A percentile compares a stretch with the other conserved stretches of the same genome.
Evolutionary conservation across 2,888 invertebrate species (phyloP).

Genomic region (Trichogramma dendrolimi): DNA sequence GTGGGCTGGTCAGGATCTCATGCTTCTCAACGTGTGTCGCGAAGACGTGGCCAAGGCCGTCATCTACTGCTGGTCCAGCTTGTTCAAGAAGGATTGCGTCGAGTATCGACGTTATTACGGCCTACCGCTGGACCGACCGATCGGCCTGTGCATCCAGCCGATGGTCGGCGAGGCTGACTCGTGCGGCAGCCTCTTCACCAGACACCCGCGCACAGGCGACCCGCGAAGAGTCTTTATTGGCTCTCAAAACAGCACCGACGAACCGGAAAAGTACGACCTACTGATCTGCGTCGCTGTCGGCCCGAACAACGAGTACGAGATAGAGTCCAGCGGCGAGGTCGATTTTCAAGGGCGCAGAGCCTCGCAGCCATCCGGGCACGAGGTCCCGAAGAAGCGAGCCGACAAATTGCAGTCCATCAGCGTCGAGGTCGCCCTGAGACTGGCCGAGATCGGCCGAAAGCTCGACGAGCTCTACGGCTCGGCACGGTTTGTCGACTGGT

Average conservation of each 20-base stretch:
- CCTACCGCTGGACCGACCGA: conserved; percentile 62
- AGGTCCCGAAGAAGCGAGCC: conserved; percentile 39
- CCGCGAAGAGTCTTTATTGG: conserved; percentile 67
- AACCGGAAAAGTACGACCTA: too few species aligned
- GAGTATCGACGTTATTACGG: conserved; percentile 60
- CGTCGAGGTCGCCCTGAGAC: conserved; percentile 55
- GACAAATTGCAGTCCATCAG: conserved; percentile 54
- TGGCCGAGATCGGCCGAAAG: conserved; percentile 59
- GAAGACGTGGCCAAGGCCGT: conserved; percentile 60
- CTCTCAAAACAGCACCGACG: conserved; percentile 69
- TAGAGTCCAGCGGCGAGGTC: too few species aligned
- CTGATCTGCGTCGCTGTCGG: conserved; percentile 71
- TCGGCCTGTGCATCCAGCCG: conserved; percentile 77
- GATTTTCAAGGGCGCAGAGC: too few species aligned
- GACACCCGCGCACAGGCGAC: conserved; percentile 70
- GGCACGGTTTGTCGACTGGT: conserved; percentile 80
- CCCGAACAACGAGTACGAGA: conserved; percentile 58
- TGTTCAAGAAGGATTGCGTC: conserved; percentile 72
- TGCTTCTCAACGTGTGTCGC: conserved; percentile 64
- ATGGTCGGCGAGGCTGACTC: conserved; percentile 65
- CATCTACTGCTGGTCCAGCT: conserved; percentile 76
- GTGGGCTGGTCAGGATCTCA: conserved; percentile 81
- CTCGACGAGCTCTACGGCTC: conserved; percentile 68
- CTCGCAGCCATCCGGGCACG: conserved; percentile 44
- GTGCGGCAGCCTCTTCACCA: conserved; percentile 78